Percentiles rank a stretch among this genome's conserved stretches.
Conservation (phyloP, 2,888 invertebrate genomes). For the Branchipolynoe longqiensis region DNA sequence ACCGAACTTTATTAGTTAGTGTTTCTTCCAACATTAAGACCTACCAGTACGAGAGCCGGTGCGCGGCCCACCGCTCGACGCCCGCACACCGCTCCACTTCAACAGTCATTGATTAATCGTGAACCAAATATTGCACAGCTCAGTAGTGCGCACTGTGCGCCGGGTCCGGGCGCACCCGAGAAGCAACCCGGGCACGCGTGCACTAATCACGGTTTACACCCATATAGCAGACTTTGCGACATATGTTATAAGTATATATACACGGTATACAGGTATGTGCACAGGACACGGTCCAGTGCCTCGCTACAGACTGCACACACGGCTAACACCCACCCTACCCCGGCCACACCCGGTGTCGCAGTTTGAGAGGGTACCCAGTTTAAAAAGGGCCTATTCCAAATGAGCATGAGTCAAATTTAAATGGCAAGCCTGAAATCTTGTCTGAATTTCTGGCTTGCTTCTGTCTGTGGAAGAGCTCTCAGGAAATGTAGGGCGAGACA, state of each 20-base stretch:
- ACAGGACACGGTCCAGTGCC: too few relatives aligned
- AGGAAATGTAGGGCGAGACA: too few relatives aligned
- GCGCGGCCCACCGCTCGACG: slow-evolving; percentile 6
- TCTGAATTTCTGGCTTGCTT: too few relatives aligned
- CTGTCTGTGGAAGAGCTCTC: too few relatives aligned
- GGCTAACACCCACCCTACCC: slow-evolving; percentile 39
- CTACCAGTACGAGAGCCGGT: slow-evolving; percentile 37
- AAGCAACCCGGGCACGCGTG: too few relatives aligned
- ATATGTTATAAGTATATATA: slow-evolving; percentile 38
- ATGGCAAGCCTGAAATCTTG: too few relatives aligned
- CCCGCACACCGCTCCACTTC: slow-evolving; percentile 15
- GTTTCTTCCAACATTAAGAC: slow-evolving; percentile 41
- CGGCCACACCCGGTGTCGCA: too few relatives aligned
- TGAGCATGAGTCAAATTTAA: too few relatives aligned
- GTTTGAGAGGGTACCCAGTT: too few relatives aligned
- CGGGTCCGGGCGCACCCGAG: too few relatives aligned
- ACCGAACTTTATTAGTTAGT: slow-evolving; percentile 52
- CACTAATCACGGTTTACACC: slow-evolving; percentile 50
- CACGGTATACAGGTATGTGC: slow-evolving; percentile 13
- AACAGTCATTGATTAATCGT: slow-evolving; percentile 51
- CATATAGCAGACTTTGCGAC: slow-evolving; percentile 57
- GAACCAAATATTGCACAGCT: slow-evolving; percentile 50
- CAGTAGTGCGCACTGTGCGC: slow-evolving; percentile 35
- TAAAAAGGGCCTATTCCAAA: too few relatives aligned
- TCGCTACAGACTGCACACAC: too few relatives aligned